These are phyloP conservation scores for Hozukius guyotensis DNA, from an alignment of 2,797 vertebrate species.

Conservation along the genomic window DNA sequence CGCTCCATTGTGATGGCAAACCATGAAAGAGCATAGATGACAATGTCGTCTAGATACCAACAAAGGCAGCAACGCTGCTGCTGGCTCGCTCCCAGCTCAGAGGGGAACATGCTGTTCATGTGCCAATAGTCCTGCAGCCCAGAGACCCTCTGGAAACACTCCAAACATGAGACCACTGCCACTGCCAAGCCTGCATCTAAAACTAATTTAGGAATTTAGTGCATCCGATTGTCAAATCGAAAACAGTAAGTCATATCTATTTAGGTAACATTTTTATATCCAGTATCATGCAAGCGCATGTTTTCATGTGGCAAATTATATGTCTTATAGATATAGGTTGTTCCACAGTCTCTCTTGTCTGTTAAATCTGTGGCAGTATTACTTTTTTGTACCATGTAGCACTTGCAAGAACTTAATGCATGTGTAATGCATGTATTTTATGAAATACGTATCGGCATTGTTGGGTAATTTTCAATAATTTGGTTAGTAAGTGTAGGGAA, in stretches of 20 bases:
- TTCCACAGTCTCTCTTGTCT: background rate
- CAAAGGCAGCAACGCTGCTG: slow-evolving; percentile 33
- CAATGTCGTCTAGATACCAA: slow-evolving; percentile 35
- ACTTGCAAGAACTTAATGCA: background rate
- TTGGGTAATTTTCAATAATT: background rate
- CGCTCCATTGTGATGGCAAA: slow-evolving; percentile 25
- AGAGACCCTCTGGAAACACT: slow-evolving; percentile 51
- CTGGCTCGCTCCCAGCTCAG: slow-evolving; percentile 45
- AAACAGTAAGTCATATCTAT: slow-evolving; percentile 20
- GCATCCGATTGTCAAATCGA: background rate
- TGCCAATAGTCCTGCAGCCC: slow-evolving; percentile 43
- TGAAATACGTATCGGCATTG: background rate
- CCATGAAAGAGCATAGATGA: slow-evolving; percentile 43
- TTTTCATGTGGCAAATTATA: background rate
- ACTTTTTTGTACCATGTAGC: background rate
- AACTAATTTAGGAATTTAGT: slow-evolving; percentile 32
- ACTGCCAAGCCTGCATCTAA: slow-evolving; percentile 39
- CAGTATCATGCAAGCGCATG: background rate
- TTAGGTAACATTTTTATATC: slow-evolving; percentile 3
- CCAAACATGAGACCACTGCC: slow-evolving; percentile 41
- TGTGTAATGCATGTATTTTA: background rate
- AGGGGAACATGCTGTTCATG: slow-evolving; percentile 62
- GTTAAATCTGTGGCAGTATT: background rate
- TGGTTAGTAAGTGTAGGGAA: background rate
- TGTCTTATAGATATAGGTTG: background rate